Evolutionary conservation across 2,888 invertebrate genomes (phyloP).

Genomic region (Stenodema calcarata): DNA sequence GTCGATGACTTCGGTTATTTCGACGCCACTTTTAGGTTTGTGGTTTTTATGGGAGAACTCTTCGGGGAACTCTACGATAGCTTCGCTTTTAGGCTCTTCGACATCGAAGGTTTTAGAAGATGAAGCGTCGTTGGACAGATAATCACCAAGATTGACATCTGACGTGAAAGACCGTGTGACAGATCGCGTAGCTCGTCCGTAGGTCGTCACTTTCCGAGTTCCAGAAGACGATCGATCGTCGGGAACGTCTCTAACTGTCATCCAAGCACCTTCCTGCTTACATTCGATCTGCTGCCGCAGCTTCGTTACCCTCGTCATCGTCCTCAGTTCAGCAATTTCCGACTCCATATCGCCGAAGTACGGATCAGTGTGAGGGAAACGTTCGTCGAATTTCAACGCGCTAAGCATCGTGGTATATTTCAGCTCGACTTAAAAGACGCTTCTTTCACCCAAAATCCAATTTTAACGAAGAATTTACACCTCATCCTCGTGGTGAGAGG

Average conservation of each 20-base stretch:
- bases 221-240: slow-evolving; percentile 44
- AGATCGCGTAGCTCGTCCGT: slow-evolving; percentile 49
- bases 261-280: slow-evolving; percentile 52
- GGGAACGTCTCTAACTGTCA: slow-evolving; percentile 50
- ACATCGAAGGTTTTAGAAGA: not conserved
- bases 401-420: slow-evolving; percentile 16
- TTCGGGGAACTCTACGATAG: slow-evolving; percentile 41
- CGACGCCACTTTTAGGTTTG: slow-evolving; percentile 32
- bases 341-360: slow-evolving; percentile 51
- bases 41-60: not conserved
- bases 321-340: slow-evolving; percentile 53
- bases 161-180: slow-evolving; percentile 47
- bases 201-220: slow-evolving; percentile 50
- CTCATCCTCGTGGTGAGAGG: slow-evolving; percentile 18
- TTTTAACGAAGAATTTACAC: not conserved
- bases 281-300: slow-evolving; percentile 53
- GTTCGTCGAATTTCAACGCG: slow-evolving; percentile 28
- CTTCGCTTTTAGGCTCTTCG: not conserved
- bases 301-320: slow-evolving; percentile 51
- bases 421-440: not conserved
- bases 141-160: slow-evolving; percentile 36
- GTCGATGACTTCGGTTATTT: slow-evolving; percentile 49
- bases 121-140: not conserved
- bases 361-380: slow-evolving; percentile 49
- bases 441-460: slow-evolving; percentile 12